These are phyloP conservation scores for Brachylomia viminalis DNA, from an alignment of 2,888 invertebrate genomes.

Conservation along the genomic window DNA sequence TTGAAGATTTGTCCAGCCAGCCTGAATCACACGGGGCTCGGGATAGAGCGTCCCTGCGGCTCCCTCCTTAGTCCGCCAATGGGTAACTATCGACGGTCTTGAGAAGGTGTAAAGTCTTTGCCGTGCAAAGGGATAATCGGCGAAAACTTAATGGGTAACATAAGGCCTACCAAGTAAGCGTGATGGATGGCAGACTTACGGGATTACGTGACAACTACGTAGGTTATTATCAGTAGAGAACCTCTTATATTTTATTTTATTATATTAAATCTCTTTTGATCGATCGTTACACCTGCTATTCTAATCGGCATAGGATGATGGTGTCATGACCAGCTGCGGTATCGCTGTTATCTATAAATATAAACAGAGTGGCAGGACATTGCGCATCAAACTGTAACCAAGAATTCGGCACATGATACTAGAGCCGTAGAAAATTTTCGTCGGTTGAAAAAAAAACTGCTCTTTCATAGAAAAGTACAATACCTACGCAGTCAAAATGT, in stretches of 20 bases:
- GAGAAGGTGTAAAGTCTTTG: not conserved
- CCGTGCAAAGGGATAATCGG: not conserved
- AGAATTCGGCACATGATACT: no score
- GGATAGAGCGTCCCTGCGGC: no score
- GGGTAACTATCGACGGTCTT: not conserved
- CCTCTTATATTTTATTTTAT: conserved; percentile 7
- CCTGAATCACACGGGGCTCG: not conserved
- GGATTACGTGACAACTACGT: not conserved
- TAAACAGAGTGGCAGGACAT: no score
- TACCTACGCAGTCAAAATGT: no score
- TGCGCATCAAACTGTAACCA: no score
- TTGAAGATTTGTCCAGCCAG: no score
- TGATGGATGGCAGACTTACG: conserved; percentile 6
- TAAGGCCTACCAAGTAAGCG: not conserved
- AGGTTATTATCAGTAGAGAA: conserved; percentile 4
- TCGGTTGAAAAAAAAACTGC: no score
- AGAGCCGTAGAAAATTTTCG: no score
- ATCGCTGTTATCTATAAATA: conserved; percentile 15
- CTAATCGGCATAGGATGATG: conserved; percentile 10
- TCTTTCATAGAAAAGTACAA: no score
- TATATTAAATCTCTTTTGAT: conserved; percentile 25
- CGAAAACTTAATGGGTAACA: not conserved
- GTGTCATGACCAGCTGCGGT: conserved; percentile 1
- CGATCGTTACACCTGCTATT: conserved; percentile 28
- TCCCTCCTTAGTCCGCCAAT: not conserved